A percentile compares a stretch with the other conserved stretches of the same genome.
Evolutionary conservation across 2,888 invertebrate genomes (phyloP).

Genomic region (Panopea generosa): DNA sequence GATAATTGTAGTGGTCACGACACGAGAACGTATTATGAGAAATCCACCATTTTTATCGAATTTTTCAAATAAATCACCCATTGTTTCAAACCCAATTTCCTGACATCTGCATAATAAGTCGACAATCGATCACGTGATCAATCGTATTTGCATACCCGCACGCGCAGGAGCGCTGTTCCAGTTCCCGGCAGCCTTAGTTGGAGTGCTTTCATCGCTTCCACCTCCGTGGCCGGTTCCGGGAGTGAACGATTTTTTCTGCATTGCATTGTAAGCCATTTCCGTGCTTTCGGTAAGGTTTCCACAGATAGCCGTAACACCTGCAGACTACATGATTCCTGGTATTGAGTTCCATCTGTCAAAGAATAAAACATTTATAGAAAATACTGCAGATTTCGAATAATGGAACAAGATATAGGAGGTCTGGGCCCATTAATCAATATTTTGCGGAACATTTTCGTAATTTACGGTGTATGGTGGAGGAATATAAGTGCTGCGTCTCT

Average conservation of each 20-base stretch:
- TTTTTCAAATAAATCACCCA: slow-evolving; percentile 42
- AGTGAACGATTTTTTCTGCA: slow-evolving; percentile 44
- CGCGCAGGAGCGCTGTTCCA: slow-evolving; percentile 33
- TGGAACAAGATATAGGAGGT: no score
- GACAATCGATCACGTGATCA: slow-evolving; percentile 54
- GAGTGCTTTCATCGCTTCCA: slow-evolving; percentile 47
- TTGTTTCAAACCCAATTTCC: slow-evolving; percentile 52
- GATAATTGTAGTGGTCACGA: neutral
- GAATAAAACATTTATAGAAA: slow-evolving; percentile 44
- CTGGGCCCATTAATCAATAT: no score
- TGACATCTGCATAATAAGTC: slow-evolving; percentile 60
- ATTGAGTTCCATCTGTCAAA: slow-evolving; percentile 36
- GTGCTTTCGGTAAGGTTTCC: slow-evolving; percentile 17
- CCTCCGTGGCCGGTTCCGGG: slow-evolving; percentile 41
- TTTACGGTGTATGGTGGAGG: no score
- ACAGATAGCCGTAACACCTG: slow-evolving; percentile 37
- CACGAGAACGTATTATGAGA: slow-evolving; percentile 10
- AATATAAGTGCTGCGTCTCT: no score
- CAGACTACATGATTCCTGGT: slow-evolving; percentile 34
- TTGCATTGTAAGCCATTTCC: slow-evolving; percentile 21
- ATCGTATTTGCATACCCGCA: slow-evolving; percentile 54
- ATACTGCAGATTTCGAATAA: no score
- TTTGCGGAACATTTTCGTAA: no score
- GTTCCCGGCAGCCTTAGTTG: slow-evolving; percentile 28
- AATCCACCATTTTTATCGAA: slow-evolving; percentile 13